A percentile compares a stretch with the other conserved stretches of the same genome.
Evolutionary conservation across 1,140 invertebrate species (phyloP).

Genomic region (Globodera ellingtonae): DNA sequence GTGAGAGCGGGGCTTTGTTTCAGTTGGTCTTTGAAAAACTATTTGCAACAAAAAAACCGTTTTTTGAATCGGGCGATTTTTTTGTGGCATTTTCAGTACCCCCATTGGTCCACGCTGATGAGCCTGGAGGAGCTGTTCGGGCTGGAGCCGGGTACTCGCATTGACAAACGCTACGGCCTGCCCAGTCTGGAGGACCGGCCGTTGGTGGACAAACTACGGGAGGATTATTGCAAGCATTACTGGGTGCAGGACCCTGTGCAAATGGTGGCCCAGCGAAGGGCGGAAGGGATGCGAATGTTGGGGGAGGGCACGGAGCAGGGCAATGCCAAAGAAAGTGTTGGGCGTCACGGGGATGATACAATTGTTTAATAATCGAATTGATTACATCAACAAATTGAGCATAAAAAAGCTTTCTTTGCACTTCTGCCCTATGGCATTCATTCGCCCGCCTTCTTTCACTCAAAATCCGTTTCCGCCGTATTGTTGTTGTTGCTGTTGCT

Average conservation of each 20-base stretch:
- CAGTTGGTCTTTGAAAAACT: too few relatives aligned
- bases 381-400: too few relatives aligned
- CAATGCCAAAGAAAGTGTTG: too few relatives aligned
- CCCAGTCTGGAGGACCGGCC: constrained; percentile 44
- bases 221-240: constrained; percentile 51
- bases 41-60: too few relatives aligned
- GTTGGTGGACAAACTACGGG: constrained; percentile 45
- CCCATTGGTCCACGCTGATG: constrained; percentile 61
- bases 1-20: not conserved
- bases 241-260: constrained; percentile 7
- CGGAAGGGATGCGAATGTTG: constrained; percentile 4
- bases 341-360: too few relatives aligned
- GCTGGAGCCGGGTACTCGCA: constrained; percentile 50
- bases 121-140: constrained; percentile 59
- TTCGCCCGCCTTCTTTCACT: not conserved
- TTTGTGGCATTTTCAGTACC: constrained; percentile 30
- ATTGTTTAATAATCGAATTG: too few relatives aligned
- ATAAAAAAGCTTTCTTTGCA: constrained; percentile 13
- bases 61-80: too few relatives aligned
- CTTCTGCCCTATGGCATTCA: not conserved
- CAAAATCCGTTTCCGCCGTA: not conserved
- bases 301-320: not conserved
- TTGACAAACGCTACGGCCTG: constrained; percentile 56
- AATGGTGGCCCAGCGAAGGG: not conserved
- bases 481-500: constrained; percentile 11